Conservation (phyloP, 1,140 invertebrate species). For the Planococcus citri region DNA sequence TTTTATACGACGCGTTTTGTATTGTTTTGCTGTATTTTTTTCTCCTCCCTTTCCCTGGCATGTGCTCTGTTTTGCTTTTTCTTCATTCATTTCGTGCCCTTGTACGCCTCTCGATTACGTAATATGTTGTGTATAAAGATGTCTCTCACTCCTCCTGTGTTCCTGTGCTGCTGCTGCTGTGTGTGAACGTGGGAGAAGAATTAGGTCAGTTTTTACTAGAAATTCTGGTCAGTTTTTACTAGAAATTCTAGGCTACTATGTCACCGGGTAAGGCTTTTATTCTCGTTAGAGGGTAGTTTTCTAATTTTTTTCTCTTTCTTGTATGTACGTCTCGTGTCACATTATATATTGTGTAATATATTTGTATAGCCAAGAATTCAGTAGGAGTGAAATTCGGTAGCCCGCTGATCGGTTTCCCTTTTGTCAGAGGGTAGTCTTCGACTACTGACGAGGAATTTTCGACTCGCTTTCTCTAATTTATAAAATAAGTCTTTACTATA, state of each 20-base stretch:
- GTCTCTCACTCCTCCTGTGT: no score
- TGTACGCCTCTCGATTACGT: background rate
- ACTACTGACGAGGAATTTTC: background rate
- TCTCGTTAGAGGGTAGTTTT: background rate
- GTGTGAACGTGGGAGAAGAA: background rate
- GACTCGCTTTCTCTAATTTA: background rate
- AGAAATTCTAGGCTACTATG: background rate
- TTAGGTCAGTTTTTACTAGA: background rate
- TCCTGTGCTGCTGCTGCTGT: no score
- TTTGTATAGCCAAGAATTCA: no score
- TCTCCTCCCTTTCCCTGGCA: no score
- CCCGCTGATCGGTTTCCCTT: background rate
- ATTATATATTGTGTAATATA: no score
- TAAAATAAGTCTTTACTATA: background rate
- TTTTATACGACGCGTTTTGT: background rate
- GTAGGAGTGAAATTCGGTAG: constrained; percentile 1
- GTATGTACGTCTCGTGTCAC: no score
- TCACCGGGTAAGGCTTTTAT: background rate
- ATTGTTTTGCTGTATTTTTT: background rate
- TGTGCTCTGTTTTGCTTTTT: no score
- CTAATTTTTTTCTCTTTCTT: no score
- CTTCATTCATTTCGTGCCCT: no score
- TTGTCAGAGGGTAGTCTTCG: background rate
- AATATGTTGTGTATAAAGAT: background rate
- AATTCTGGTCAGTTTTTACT: no score